phyloP scores from a whole-genome alignment of 2,797 vertebrate genomes.

The Trachurus trachurus region DNA sequence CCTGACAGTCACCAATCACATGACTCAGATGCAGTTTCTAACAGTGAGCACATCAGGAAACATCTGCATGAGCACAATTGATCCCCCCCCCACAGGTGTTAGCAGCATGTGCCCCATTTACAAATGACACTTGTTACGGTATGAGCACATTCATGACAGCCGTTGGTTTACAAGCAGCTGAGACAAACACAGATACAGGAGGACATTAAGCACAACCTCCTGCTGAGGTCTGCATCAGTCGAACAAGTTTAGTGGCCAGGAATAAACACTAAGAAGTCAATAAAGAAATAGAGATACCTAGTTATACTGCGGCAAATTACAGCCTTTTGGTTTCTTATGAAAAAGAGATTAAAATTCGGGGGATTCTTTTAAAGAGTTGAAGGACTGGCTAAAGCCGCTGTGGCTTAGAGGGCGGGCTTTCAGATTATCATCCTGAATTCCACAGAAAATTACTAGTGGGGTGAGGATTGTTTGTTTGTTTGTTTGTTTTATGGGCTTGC shows the following conservation, averaged over 20 bases:
- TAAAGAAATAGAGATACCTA: conserved; percentile 21
- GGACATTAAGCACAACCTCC: neutral
- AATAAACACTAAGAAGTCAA: neutral
- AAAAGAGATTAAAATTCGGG: conserved; percentile 30
- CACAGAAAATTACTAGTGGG: conserved; percentile 81
- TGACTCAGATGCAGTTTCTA: no score
- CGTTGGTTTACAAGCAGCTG: neutral
- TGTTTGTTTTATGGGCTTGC: conserved; percentile 73
- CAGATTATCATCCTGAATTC: conserved; percentile 81
- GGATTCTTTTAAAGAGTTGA: conserved; percentile 26
- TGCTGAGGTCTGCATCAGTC: neutral
- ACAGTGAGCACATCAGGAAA: neutral
- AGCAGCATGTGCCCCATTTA: neutral
- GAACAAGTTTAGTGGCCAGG: neutral
- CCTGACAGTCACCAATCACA: neutral
- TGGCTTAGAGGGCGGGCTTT: conserved; percentile 74
- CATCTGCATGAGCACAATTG: neutral
- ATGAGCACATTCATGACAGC: neutral
- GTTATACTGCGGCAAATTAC: conserved; percentile 40
- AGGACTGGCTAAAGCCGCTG: conserved; percentile 81
- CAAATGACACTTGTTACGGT: neutral
- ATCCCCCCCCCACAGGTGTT: neutral
- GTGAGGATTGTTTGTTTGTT: conserved; percentile 82
- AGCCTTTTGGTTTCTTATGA: conserved; percentile 22
- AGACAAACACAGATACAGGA: neutral